Evolutionary conservation across 2,888 invertebrate species (phyloP).

Genomic region (Desoria tigrina): DNA sequence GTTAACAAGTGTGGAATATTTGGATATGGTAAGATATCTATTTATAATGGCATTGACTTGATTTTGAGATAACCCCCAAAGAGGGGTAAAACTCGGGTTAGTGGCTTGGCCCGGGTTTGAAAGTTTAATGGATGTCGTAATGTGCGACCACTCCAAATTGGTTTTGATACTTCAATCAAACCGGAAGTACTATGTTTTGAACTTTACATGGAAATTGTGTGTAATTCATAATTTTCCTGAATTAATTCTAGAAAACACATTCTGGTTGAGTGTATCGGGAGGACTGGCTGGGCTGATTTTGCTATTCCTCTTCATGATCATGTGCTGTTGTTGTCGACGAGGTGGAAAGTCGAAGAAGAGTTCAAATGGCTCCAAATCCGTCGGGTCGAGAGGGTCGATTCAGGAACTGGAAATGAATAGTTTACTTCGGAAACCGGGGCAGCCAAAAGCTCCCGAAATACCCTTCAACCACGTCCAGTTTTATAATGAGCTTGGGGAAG

Average conservation of each 20-base stretch:
- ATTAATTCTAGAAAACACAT: slow-evolving; percentile 67
- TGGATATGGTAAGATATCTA: slow-evolving; percentile 46
- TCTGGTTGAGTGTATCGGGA: slow-evolving; percentile 64
- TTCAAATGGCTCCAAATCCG: slow-evolving; percentile 37
- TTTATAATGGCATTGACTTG: not conserved
- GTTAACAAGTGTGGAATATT: slow-evolving; percentile 75
- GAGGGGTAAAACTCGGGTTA: no score
- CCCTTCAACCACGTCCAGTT: slow-evolving; percentile 81
- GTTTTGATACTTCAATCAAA: no score
- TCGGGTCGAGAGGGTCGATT: slow-evolving; percentile 46
- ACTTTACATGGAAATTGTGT: no score
- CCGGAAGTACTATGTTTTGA: no score
- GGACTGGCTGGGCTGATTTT: slow-evolving; percentile 62
- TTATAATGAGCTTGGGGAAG: slow-evolving; percentile 89
- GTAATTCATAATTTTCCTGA: no score
- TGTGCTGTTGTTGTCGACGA: slow-evolving; percentile 66
- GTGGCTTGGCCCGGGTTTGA: no score
- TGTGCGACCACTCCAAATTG: no score
- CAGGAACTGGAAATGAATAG: slow-evolving; percentile 79
- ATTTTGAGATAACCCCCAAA: no score
- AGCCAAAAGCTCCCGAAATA: slow-evolving; percentile 76
- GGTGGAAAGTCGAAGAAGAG: slow-evolving; percentile 57
- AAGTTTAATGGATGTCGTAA: no score
- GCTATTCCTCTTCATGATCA: slow-evolving; percentile 62
- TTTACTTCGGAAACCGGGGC: slow-evolving; percentile 64